Evolutionary conservation across 1,140 invertebrate species (phyloP), one percentile per base, ranked within the genome.

Genomic region (Plectus sambesii): DNA sequence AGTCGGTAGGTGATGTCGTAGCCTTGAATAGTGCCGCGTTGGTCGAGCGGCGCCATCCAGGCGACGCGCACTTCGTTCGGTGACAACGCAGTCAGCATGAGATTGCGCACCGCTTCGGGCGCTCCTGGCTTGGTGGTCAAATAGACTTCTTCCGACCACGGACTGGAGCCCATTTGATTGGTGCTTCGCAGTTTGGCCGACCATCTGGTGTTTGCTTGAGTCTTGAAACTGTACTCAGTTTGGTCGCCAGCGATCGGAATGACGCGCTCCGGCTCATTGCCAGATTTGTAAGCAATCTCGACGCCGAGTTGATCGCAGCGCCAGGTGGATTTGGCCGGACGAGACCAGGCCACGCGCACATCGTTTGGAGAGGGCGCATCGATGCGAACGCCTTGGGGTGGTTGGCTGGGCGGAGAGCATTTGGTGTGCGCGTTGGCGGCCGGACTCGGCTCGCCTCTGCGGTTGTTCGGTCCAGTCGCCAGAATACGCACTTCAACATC

Each of bases 1-100:
- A 67, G 47, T 5, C 64, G 55, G 42, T 69, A 69, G 42, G 53
- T 61, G 53, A 67, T 69, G 47, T 67, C 64, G 40, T 67, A 67
- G 23, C 64, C 64, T 26, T 69, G 63, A 29, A 67, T 61, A 8
- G 50, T 53, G 25, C 64, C 64, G 22, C 55, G 48, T 45, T 61
- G 56, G 15, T 53, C 50, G 3, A 49, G 22, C 17, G 64, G 64
- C 30, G 64, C 57, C 6, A 52, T 43, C 64, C 64, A 67, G 35
- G 45, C 42, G 17, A 67, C 64, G 22, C 48, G 56, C 49, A 66
- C 60, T 49, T 67, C 64, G 43, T 67, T 67, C 22, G 64, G 64
- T 3, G 63, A 67, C 8, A 69, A 42, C 15, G 64, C 61, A 15
- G 56, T 67, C 27, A 69, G 42, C 29, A 52, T 39, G 22, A 67